Percentiles rank a stretch among this genome's conserved stretches.
phyloP scores from a whole-genome alignment of 2,113 vertebrate genomes.

The Hipposideros armiger region DNA sequence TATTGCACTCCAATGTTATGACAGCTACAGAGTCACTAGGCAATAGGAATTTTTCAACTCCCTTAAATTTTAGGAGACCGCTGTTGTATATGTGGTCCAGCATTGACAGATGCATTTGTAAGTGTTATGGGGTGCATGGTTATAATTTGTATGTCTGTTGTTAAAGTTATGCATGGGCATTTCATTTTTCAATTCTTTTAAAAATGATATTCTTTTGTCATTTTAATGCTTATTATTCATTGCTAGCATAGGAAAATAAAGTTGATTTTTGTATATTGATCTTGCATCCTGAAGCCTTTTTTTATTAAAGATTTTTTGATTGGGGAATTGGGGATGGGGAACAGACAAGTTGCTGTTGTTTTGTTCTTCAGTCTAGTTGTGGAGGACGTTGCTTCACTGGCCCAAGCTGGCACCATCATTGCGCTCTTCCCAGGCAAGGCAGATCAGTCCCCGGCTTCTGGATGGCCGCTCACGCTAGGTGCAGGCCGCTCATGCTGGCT shows the following conservation, averaged over 20 bases:
- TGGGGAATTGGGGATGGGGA: too few species aligned
- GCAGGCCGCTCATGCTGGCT: too few species aligned
- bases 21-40: background rate
- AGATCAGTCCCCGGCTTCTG: too few species aligned
- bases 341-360: too few species aligned
- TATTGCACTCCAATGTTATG: background rate
- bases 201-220: background rate
- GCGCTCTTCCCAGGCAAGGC: too few species aligned
- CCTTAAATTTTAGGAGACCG: background rate
- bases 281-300: background rate
- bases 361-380: too few species aligned
- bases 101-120: background rate
- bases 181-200: background rate
- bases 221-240: background rate
- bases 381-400: too few species aligned
- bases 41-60: background rate
- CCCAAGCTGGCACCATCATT: too few species aligned
- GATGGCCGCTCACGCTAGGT: too few species aligned
- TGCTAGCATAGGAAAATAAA: background rate
- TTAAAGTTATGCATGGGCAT: background rate
- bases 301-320: background rate
- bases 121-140: background rate
- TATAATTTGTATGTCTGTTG: background rate
- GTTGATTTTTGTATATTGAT: background rate
- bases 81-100: background rate